Evolutionary conservation across 2,797 vertebrate species (phyloP), one percentile per base, ranked within the genome.

Genomic region (Cuculus canorus): DNA sequence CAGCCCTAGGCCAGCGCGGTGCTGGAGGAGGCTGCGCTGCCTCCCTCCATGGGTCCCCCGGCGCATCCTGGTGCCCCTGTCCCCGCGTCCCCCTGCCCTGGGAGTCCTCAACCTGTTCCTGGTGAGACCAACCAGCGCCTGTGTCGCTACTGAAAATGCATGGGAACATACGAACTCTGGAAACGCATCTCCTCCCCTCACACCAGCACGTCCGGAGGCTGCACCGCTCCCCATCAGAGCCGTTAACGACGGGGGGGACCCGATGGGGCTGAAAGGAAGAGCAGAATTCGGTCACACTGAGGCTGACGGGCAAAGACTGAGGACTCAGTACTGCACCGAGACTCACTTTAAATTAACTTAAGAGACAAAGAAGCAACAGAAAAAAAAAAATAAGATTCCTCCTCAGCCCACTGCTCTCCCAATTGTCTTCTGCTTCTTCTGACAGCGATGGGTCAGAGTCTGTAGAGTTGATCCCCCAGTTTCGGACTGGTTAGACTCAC

Each of bases 281-380:
- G 95, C 92, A 96, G 95, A 80, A 95, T 45, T 93, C 91, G 32
- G 96, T 86, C 93, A 95, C 78, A 71, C 92, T 93, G 95, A 82
- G 80, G 89, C 27, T 63, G 82, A 30, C 41, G 80, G 77, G 65
- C 86, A 94, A 90, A 72, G 94, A 93, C 86, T 54, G 82, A 90
- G 73, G 43, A 77, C 92, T 92, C 92, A 90, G 92, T 92, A 91
- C 84, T 79, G 91, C 93, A 95, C 95, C 81, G 91, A 96, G 90
- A 95, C 89, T 94, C 96, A 93, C 95, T 93, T 96, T 97, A 96
- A 96, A 97, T 97, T 97, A 97, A 97, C 93, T 96, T 97, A 96
- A 93, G 82, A 95, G 93, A 96, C 90, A 92, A 88, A 91, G 95
- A 96, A 95, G 90, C 94, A 86, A 95, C 95, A 85, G 90, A 68